Evolutionary conservation across 2,113 vertebrate species (phyloP), one percentile per base, ranked within the genome.

Genomic region (Sphyrna mokarran): DNA sequence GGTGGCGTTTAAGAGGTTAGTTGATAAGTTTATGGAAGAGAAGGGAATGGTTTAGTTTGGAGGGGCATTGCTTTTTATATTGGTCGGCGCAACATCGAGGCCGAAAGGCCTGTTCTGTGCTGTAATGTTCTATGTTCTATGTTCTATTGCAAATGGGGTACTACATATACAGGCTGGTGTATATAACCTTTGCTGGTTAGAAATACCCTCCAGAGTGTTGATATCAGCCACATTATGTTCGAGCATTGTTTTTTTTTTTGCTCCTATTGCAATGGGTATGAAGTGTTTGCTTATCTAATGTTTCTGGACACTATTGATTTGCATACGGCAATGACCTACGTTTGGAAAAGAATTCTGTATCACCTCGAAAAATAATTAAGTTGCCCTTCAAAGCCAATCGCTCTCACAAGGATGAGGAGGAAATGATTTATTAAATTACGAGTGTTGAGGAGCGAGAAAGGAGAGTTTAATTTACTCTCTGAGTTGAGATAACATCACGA

Each of bases 301-400:
- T 11, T 95, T 66, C 37, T 68, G 23, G 91, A 16, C n/a, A 3
- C 20, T 58, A 69, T 20, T 43, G 18, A 69, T 29, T 72, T 95
- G 40, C 68, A 70, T 43, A 48, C 16, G 23, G 10, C 23, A 23
- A 43, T 33, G 23, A 54, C 94, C 94, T 72, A 22, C 13, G 68
- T 72, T 48, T 48, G 94, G 11, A 72, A 13, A 54, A 54, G 69
- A 40, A 70, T 23, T 72, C 54, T 40, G 18, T 33, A 54, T 95
- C 94, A 95, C 68, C 94, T 95, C 94, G 43, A 95, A 58, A 76
- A 72, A 72, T 29, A 95, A 94, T 70, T 94, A 70, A 95, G 54
- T 43, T 37, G 43, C 48, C 69, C 37, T 95, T 95, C 69, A 72
- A 37, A 95, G 68, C 40, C 69, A 95, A 76, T 54, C 40, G 48